A percentile compares a stretch with the other conserved stretches of the same genome.
These are phyloP conservation scores for Trachelus troglodyta DNA, from an alignment of 2,888 invertebrate species.

Conservation along the genomic window DNA sequence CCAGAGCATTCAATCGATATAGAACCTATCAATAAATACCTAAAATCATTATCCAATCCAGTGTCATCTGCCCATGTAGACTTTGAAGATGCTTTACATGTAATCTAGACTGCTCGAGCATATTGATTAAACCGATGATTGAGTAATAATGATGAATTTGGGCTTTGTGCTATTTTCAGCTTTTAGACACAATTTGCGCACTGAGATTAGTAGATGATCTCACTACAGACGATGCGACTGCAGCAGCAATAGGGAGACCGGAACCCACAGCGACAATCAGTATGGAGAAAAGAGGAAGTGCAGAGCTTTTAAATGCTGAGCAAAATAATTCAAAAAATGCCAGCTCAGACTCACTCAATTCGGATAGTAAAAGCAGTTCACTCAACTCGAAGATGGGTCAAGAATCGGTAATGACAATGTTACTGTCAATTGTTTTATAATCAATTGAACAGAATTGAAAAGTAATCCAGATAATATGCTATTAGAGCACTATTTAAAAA, in stretches of 20 bases:
- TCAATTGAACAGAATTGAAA: constrained; percentile 18
- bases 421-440: constrained; percentile 23
- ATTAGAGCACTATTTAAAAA: constrained; percentile 45
- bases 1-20: background rate
- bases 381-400: constrained; percentile 86
- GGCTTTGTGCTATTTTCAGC: background rate
- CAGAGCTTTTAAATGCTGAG: constrained; percentile 75
- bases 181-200: background rate
- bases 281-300: constrained; percentile 77
- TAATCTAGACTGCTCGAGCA: background rate
- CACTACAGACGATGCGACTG: background rate
- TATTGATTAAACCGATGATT: background rate
- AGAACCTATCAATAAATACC: background rate
- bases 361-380: constrained; percentile 88
- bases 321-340: constrained; percentile 79
- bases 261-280: constrained; percentile 26
- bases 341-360: constrained; percentile 83
- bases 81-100: background rate
- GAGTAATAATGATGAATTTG: background rate
- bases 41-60: background rate
- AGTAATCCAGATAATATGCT: constrained; percentile 10
- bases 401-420: constrained; percentile 76
- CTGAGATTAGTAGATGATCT: background rate
- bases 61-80: background rate
- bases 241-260: background rate